Evolutionary conservation across 2,888 invertebrate species (phyloP).

Genomic region (Gymnocheta viridis): DNA sequence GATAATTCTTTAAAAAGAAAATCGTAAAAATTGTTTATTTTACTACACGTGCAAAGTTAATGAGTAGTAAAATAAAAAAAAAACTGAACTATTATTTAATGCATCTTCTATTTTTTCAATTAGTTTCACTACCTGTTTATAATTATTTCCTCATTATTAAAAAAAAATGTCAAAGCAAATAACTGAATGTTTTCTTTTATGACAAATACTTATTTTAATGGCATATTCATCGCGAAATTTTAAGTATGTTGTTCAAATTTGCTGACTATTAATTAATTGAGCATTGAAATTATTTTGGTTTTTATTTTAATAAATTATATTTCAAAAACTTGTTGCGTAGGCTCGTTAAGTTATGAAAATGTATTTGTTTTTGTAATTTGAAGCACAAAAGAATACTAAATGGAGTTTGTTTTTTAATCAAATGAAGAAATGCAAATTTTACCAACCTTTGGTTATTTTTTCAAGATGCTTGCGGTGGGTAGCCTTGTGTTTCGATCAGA

Average conservation of each 20-base stretch:
- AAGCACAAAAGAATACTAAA: neutral
- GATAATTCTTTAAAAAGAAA: conserved; percentile 16
- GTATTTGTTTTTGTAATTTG: neutral
- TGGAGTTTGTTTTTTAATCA: neutral
- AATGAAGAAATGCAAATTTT: no score
- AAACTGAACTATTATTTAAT: conserved; percentile 13
- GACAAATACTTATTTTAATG: neutral
- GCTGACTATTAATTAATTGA: neutral
- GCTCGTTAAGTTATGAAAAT: neutral
- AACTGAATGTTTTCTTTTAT: neutral
- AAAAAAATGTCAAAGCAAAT: neutral
- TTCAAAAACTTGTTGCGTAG: neutral
- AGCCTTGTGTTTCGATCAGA: no score
- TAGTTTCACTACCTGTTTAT: conserved; percentile 36
- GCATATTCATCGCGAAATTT: neutral
- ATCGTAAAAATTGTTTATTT: neutral
- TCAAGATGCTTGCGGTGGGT: no score
- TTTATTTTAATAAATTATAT: neutral
- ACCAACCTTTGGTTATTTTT: neutral
- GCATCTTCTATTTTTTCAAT: conserved; percentile 4
- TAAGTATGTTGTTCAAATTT: neutral
- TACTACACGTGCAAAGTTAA: neutral
- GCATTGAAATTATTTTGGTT: neutral
- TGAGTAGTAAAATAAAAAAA: neutral
- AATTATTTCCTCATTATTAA: conserved; percentile 53